Evolutionary conservation across 92 coral and sea anemone species (phyloP).

Genomic region (Palythoa heliodiscus): DNA sequence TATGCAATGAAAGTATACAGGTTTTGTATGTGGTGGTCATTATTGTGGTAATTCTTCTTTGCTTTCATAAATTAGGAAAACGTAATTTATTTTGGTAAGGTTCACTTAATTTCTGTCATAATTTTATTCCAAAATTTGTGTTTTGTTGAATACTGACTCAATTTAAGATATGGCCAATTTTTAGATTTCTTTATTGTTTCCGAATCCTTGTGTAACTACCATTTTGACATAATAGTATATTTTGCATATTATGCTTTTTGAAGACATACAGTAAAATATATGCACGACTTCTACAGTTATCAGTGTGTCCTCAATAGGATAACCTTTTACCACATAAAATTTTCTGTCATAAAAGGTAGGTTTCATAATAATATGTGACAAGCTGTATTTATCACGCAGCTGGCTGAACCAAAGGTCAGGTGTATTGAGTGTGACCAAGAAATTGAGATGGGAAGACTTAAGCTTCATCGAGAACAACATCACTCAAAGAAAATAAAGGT

Average conservation of each 20-base stretch:
- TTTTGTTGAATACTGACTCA: too few species aligned
- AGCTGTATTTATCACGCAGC: constrained; percentile 43
- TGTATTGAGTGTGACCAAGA: constrained; percentile 55
- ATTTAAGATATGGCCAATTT: too few species aligned
- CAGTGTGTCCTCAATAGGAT: background rate
- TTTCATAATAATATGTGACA: constrained; percentile 32
- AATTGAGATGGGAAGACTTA: constrained; percentile 55
- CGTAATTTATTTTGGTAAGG: too few species aligned
- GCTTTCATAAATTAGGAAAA: background rate
- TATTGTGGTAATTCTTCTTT: background rate
- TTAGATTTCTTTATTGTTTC: background rate
- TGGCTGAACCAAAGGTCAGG: constrained; percentile 56
- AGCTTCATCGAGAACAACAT: constrained; percentile 56
- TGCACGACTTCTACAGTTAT: background rate
- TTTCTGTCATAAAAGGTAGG: background rate
- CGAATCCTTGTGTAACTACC: background rate
- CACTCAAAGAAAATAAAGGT: constrained; percentile 46
- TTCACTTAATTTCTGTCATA: too few species aligned
- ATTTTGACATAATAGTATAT: background rate
- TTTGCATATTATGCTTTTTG: background rate
- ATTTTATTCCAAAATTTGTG: background rate
- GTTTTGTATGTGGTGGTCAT: background rate
- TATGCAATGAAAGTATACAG: background rate
- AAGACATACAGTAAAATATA: background rate
- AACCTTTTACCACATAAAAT: background rate